Evolutionary conservation across 2,888 invertebrate genomes (phyloP).

Genomic region (Phoronis australis): DNA sequence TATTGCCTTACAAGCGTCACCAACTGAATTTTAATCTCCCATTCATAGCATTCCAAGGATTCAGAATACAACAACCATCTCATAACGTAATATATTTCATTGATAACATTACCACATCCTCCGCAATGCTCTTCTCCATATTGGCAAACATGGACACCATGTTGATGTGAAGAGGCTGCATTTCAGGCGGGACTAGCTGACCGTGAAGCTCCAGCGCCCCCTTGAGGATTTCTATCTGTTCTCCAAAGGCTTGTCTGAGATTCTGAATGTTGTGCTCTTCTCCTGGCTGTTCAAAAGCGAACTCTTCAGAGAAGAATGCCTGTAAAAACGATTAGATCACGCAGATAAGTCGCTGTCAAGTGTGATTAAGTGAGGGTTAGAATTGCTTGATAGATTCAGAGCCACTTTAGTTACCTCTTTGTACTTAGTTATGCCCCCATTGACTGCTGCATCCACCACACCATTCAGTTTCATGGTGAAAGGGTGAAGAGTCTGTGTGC

Average conservation of each 20-base stretch:
- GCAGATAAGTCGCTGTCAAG: background rate
- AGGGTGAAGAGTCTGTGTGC: conserved; percentile 30
- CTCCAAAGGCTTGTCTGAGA: conserved; percentile 66
- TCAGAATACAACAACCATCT: too few relatives aligned
- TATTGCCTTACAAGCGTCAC: too few relatives aligned
- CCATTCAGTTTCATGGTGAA: conserved; percentile 46
- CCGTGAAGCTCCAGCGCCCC: conserved; percentile 31
- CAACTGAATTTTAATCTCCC: too few relatives aligned
- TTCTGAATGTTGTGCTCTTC: conserved; percentile 57
- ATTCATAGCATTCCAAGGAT: too few relatives aligned
- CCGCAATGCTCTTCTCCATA: too few relatives aligned
- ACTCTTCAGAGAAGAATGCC: conserved; percentile 80
- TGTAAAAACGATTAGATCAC: conserved; percentile 15
- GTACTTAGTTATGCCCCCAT: conserved; percentile 48
- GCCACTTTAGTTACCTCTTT: conserved; percentile 35
- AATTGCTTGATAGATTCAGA: background rate
- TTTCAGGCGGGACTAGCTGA: conserved; percentile 22
- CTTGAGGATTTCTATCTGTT: conserved; percentile 58
- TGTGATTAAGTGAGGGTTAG: background rate
- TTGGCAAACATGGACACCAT: conserved; percentile 26
- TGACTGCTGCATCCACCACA: conserved; percentile 43
- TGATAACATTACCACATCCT: too few relatives aligned
- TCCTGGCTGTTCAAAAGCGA: conserved; percentile 55
- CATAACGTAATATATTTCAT: too few relatives aligned
- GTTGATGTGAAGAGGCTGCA: conserved; percentile 31